These are phyloP conservation scores for Brachyhypopomus gauderio DNA, from an alignment of 2,113 vertebrate genomes.

Conservation along the genomic window DNA sequence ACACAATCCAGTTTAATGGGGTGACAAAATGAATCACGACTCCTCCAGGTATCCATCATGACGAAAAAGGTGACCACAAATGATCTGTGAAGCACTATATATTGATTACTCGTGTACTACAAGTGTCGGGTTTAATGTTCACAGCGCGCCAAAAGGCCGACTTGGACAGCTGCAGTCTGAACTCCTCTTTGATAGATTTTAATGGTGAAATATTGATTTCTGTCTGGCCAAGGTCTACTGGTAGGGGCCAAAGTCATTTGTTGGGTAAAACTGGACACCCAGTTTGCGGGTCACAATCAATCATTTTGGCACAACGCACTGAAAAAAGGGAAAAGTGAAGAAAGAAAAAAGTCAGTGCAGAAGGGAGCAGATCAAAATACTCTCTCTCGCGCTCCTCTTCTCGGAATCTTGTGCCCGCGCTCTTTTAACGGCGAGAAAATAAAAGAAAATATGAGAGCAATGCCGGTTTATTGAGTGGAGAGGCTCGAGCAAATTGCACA, in stretches of 20 bases:
- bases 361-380: constrained; percentile 38
- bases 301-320: constrained; percentile 83
- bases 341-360: neutral
- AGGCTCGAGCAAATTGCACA: constrained; percentile 82
- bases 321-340: constrained; percentile 55
- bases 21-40: constrained; percentile 99
- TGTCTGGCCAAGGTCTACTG: constrained; percentile 97
- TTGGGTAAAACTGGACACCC: constrained; percentile 95
- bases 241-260: constrained; percentile 97
- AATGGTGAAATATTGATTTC: constrained; percentile 99
- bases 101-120: constrained; percentile 97
- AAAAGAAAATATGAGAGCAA: constrained; percentile 82
- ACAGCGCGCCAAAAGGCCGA: constrained; percentile 87
- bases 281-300: constrained; percentile 86
- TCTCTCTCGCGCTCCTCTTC: constrained; percentile 46
- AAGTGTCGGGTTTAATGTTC: constrained; percentile 99
- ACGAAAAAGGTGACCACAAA: constrained; percentile 95
- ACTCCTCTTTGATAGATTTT: constrained; percentile 99
- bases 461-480: constrained; percentile 88
- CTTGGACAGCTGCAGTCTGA: constrained; percentile 95
- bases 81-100: constrained; percentile 98
- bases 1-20: constrained; percentile 98
- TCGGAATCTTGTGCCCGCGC: constrained; percentile 45
- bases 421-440: constrained; percentile 52
- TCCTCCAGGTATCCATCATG: constrained; percentile 96